Evolutionary conservation across 1,140 invertebrate genomes (phyloP).

Genomic region (Tetragonula clypearis): DNA sequence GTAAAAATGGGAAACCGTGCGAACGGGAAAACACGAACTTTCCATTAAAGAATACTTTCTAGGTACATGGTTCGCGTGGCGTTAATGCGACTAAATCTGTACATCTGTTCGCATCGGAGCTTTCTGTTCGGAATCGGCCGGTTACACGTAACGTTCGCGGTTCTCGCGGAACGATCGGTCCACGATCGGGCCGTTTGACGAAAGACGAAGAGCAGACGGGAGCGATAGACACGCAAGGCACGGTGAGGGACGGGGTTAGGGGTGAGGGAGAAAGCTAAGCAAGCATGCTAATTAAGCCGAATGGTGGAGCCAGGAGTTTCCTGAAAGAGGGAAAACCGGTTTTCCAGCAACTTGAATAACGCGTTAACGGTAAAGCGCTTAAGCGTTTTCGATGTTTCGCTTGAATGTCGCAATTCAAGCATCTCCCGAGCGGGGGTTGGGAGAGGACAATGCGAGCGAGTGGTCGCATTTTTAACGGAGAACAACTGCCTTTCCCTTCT

Average conservation of each 20-base stretch:
- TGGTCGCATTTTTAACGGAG: conserved; percentile 39
- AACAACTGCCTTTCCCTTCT: conserved; percentile 15
- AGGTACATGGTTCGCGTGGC: background rate
- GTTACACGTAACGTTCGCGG: background rate
- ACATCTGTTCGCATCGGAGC: background rate
- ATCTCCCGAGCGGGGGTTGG: background rate
- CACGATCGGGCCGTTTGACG: no score
- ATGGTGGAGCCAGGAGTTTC: background rate
- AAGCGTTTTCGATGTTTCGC: conserved; percentile 49
- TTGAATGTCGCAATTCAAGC: conserved; percentile 27
- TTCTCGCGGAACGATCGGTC: background rate
- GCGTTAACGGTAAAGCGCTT: conserved; percentile 20
- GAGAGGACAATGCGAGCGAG: conserved; percentile 33
- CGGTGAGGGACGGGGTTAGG: background rate
- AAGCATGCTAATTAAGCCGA: conserved; percentile 10
- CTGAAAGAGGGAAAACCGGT: conserved; percentile 20
- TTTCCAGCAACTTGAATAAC: background rate
- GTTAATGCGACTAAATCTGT: conserved; percentile 2
- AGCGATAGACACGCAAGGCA: background rate
- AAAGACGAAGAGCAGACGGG: background rate
- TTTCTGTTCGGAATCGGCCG: background rate
- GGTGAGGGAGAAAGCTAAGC: background rate
- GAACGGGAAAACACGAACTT: background rate
- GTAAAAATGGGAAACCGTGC: background rate
- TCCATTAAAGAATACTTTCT: conserved; percentile 17